Evolutionary conservation across 2,797 vertebrate species (phyloP), one percentile per base, ranked within the genome.

Genomic region (Acrossocheilus fasciatus): DNA sequence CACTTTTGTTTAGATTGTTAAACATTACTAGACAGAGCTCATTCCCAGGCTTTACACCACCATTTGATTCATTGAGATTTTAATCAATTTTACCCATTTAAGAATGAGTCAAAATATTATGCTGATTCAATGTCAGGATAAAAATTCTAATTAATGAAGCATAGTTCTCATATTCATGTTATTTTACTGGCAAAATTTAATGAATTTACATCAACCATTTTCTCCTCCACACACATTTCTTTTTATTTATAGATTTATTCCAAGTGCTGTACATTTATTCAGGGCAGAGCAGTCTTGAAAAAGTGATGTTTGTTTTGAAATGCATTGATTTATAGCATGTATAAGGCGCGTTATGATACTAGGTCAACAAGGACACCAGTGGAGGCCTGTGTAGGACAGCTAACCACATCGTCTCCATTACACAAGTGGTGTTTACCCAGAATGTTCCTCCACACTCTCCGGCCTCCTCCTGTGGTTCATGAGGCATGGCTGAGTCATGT

Each of bases 351-450:
- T 68, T 70, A 30, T 70, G 47, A 76, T n/a, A 12, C 20, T 23
- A 73, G 83, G 82, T 45, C 69, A 70, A 73, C 54, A 78, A 50
- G 66, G 72, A 68, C 52, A 66, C 62, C 83, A 74, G 74, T 78
- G 69, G 39, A 76, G 76, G 30, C 34, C 70, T 81, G 70, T 80
- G 69, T 78, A 54, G 47, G 47, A 78, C 64, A 69, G 78, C 23
- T 78, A 85, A 85, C 75, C 76, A 72, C 76, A 85, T 47, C 66
- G n/a, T 80, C 84, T 72, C 75, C 75, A 70, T 85, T 79, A 79
- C 75, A 85, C 66, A 72, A 78, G 76, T 15, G 26, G 1, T 89
- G 89, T 90, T 90, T 89, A 87, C 77, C 86, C 83, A 84, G 81
- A 87, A 89, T 88, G 85, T 89, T 79, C 81, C 68, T 85, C 81